These are phyloP conservation scores for Phyllostomus discolor DNA, from an alignment of 2,113 vertebrate species.

Conservation along the genomic window DNA sequence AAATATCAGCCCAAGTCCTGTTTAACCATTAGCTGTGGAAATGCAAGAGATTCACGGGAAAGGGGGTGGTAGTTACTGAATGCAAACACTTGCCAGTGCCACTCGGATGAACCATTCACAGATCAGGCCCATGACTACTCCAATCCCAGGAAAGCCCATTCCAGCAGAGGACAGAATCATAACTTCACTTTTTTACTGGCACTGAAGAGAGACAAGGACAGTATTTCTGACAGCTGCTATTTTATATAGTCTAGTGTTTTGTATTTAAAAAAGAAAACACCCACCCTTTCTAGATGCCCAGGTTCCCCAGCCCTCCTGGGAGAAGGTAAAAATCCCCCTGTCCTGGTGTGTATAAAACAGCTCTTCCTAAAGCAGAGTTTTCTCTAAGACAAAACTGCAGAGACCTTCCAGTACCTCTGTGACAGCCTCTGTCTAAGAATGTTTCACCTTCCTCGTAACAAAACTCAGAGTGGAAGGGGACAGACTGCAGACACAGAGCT, in stretches of 20 bases:
- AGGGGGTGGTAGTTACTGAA: conserved; percentile 45
- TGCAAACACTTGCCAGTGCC: conserved; percentile 73
- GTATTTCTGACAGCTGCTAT: conserved; percentile 71
- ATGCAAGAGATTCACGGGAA: conserved; percentile 59
- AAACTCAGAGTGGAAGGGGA: background rate
- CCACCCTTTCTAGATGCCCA: background rate
- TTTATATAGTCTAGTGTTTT: conserved; percentile 36
- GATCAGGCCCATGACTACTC: conserved; percentile 74
- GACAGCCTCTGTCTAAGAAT: background rate
- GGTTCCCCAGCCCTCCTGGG: conserved; percentile 19
- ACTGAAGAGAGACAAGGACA: conserved; percentile 73
- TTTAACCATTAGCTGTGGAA: conserved; percentile 70
- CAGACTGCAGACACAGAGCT: background rate
- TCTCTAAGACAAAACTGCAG: background rate
- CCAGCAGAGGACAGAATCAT: conserved; percentile 73
- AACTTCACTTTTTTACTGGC: conserved; percentile 78
- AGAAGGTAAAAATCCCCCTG: background rate
- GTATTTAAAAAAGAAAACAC: background rate
- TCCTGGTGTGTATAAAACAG: background rate
- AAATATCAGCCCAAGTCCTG: conserved; percentile 74
- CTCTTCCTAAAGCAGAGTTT: background rate
- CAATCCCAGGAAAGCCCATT: conserved; percentile 75
- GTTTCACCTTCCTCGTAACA: background rate
- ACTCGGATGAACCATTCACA: conserved; percentile 73
- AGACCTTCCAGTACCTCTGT: background rate